Base-by-base conservation (phyloP, 1,140 invertebrate species). In the Philopotamus ludificatus region DNA sequence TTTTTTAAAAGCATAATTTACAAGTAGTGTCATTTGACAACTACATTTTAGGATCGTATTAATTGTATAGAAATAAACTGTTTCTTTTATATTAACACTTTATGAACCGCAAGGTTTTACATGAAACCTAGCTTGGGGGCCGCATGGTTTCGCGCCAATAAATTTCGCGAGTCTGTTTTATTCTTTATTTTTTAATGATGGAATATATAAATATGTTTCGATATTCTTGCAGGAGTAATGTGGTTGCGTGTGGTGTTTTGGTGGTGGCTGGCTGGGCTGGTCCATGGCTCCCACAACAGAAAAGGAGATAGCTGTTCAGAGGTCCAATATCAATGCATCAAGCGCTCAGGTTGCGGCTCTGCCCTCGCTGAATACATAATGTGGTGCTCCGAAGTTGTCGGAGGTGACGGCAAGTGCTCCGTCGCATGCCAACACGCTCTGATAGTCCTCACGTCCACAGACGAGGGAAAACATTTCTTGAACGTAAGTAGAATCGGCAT, bases 371-470 rank as follows among this genome's bases (percentile, higher is more conserved):
- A 86, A 71, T 92, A 92, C 76, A 79, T 92, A 74, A 74, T 85
- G 20, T 83, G 85, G 50, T 93, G 90, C 73, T 85, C 85, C 1
- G 83, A 83, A 10, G 83, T 90, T 10, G 81, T 91, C 49, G 78
- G 83, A 21, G 83, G 83, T 21, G 78, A 80, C 12, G 72, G 74
- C 20, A 73, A 70, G 15, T 92, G 91, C 73, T 85, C 89, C 0
- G 84, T 88, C 70, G 76, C 81, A 16, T 92, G 90, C 74, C 84
- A 87, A 65, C 83, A 89, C 73, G 87, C 90, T 0, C 81, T 92
- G 7, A 89, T 92, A 44, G 89, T 89, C 0, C 80, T 92, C 15
- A 89, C 86, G 0, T 90, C 88, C 25, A 91, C 90, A 0, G 87
- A 89, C 34, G 87, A 91, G 75, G 91, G 91, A 15, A 86, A 88